A percentile compares a stretch with the other conserved stretches of the same genome.
Conservation (phyloP, 2,888 invertebrate species). For the Aphidius colemani region DNA sequence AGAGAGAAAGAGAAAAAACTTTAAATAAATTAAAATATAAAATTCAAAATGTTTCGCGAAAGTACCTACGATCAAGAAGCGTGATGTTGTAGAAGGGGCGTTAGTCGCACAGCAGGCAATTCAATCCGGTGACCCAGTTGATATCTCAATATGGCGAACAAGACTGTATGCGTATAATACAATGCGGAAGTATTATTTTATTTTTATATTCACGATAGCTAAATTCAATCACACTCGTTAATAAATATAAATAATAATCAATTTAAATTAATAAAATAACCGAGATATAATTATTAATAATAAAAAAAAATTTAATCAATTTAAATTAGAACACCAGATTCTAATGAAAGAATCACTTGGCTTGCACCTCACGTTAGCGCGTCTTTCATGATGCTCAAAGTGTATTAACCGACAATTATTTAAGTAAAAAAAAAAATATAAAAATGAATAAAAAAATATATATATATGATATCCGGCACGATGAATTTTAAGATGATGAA, state of each 20-base stretch:
- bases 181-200: constrained; percentile 28
- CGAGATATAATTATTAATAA: not conserved
- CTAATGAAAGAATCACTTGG: constrained; percentile 24
- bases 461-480: constrained; percentile 17
- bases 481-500: constrained; percentile 36
- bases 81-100: constrained; percentile 17
- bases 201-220: constrained; percentile 4
- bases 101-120: constrained; percentile 19
- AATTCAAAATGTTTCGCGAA: constrained; percentile 13
- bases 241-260: too few relatives aligned
- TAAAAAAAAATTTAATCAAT: constrained; percentile 8
- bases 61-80: constrained; percentile 19
- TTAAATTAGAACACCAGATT: constrained; percentile 22
- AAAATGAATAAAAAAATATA: constrained; percentile 13
- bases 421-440: constrained; percentile 3
- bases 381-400: not conserved
- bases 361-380: constrained; percentile 11
- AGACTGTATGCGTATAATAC: constrained; percentile 23
- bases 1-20: too few relatives aligned
- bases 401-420: not conserved
- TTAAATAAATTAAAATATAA: not conserved
- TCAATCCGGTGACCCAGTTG: constrained; percentile 31
- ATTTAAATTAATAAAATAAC: too few relatives aligned
- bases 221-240: constrained; percentile 9
- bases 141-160: constrained; percentile 29